These are phyloP conservation scores for Puma concolor DNA, from an alignment of 2,113 vertebrate genomes.

Conservation along the genomic window DNA sequence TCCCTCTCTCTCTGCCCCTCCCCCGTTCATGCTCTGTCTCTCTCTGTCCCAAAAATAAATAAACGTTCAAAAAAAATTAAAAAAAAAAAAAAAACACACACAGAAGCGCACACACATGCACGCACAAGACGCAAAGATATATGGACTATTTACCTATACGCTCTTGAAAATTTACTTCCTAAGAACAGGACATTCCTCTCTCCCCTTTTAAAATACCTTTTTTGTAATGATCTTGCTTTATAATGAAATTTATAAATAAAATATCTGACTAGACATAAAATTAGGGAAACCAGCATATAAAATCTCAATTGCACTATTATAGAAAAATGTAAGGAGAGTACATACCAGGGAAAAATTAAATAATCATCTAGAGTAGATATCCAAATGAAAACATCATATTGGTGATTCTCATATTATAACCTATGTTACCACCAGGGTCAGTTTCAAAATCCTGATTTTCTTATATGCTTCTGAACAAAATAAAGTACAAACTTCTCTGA, in stretches of 20 bases:
- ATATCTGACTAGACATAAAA: neutral
- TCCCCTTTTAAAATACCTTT: neutral
- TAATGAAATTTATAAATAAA: neutral
- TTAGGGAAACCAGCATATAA: neutral
- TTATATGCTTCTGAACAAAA: neutral
- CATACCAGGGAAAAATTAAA: slow-evolving; percentile 18
- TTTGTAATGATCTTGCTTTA: neutral
- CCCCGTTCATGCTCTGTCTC: too few species aligned
- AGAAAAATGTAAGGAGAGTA: neutral
- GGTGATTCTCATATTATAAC: neutral
- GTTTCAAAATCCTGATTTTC: slow-evolving; percentile 34
- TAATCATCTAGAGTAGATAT: neutral
- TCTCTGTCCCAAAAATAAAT: too few species aligned
- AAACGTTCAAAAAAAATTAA: too few species aligned
- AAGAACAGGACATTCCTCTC: neutral
- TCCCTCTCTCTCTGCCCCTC: too few species aligned
- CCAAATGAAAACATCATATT: neutral
- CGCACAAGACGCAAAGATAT: neutral
- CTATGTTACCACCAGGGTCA: neutral
- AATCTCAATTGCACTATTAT: neutral
- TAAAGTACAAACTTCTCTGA: neutral
- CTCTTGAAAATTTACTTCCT: neutral
- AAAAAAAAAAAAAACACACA: neutral
- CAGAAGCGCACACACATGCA: too few species aligned
- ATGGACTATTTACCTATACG: neutral